Percentiles rank a stretch among this genome's conserved stretches.
These are phyloP conservation scores for Zaprionus inermis DNA, from an alignment of 1,140 invertebrate species.

Conservation along the genomic window DNA sequence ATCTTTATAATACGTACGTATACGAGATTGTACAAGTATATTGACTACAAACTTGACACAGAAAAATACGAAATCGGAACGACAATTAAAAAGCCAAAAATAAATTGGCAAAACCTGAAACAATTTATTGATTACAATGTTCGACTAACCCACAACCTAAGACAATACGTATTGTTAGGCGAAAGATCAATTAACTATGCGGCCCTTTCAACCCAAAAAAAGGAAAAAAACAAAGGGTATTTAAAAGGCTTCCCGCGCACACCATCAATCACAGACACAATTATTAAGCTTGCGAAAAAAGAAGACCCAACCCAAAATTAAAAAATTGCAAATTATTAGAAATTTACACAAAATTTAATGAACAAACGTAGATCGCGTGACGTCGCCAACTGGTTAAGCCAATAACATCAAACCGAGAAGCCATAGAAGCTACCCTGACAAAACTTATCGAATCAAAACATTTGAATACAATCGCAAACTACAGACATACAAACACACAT, in stretches of 20 bases:
- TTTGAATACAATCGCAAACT: constrained; percentile 36
- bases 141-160: neutral
- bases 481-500: neutral
- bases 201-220: neutral
- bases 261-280: constrained; percentile 20
- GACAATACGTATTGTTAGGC: neutral
- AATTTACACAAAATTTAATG: constrained; percentile 8
- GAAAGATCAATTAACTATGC: neutral
- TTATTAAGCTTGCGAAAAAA: constrained; percentile 6
- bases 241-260: neutral
- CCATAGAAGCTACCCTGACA: constrained; percentile 20
- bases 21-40: constrained; percentile 1
- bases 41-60: constrained; percentile 7
- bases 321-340: constrained; percentile 16
- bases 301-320: constrained; percentile 8
- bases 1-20: constrained; percentile 15
- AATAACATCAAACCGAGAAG: constrained; percentile 20
- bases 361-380: constrained; percentile 19
- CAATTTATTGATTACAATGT: neutral
- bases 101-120: neutral
- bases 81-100: constrained; percentile 4
- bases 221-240: constrained; percentile 2
- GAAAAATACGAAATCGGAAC: neutral
- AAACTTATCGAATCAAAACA: constrained; percentile 4
- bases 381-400: constrained; percentile 51